Evolutionary conservation across 2,113 vertebrate species (phyloP).

Genomic region (Menidia beryllina): DNA sequence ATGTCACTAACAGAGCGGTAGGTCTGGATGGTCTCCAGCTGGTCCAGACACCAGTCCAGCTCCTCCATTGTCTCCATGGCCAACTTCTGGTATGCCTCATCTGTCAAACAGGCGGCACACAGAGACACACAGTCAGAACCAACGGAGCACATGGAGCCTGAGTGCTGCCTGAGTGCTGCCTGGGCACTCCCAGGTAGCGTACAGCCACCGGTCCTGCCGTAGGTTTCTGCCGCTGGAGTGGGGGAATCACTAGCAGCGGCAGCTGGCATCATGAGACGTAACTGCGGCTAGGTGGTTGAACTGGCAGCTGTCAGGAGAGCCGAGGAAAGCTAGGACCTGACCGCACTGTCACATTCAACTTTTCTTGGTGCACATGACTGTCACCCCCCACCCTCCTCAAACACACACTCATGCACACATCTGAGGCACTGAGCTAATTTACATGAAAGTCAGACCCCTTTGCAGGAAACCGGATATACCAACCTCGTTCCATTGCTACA

Average conservation of each 20-base stretch:
- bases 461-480: constrained; percentile 54
- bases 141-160: constrained; percentile 31
- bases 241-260: constrained; percentile 66
- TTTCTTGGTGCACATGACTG: constrained; percentile 1
- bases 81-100: constrained; percentile 98
- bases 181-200: constrained; percentile 30
- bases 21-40: constrained; percentile 98
- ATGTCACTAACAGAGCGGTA: constrained; percentile 99
- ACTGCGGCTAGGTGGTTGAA: constrained; percentile 14
- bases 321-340: constrained; percentile 16
- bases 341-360: constrained; percentile 2
- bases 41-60: constrained; percentile 98
- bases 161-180: constrained; percentile 16
- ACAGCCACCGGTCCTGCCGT: constrained; percentile 12
- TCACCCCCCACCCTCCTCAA: background rate
- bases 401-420: background rate
- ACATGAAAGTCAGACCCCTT: constrained; percentile 40
- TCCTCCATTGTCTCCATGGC: constrained; percentile 99
- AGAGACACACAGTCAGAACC: constrained; percentile 86
- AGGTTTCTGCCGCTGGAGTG: constrained; percentile 24
- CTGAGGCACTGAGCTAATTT: constrained; percentile 40
- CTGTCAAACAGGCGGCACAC: constrained; percentile 91
- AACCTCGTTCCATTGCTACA: background rate
- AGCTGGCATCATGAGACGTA: constrained; percentile 64
- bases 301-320: constrained; percentile 44